A percentile compares a stretch with the other conserved stretches of the same genome.
Evolutionary conservation across 2,797 vertebrate species (phyloP).

Genomic region (Potorous gilbertii): DNA sequence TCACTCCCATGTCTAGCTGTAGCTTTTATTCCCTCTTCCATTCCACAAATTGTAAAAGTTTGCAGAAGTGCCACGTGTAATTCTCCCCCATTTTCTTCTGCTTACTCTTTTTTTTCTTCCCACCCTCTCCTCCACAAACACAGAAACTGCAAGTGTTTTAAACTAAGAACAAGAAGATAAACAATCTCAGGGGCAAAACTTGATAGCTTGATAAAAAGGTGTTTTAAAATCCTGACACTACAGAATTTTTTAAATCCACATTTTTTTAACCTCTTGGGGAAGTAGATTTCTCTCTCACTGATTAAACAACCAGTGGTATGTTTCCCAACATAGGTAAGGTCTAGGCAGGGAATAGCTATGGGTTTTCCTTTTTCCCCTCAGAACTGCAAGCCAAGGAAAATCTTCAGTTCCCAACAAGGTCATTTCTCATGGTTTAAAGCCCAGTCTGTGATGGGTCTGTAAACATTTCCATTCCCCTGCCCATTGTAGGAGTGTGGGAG

Average conservation of each 20-base stretch:
- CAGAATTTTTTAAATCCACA: not conserved
- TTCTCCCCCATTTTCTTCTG: not conserved
- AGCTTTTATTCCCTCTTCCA: not conserved
- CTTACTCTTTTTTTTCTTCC: not conserved
- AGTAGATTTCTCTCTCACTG: not conserved
- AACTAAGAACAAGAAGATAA: not conserved
- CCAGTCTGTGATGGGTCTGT: not conserved
- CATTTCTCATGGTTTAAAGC: not conserved
- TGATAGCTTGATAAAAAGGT: not conserved
- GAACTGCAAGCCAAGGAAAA: not conserved
- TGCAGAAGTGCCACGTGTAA: not conserved
- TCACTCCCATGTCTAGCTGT: not conserved
- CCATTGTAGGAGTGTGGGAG: not conserved
- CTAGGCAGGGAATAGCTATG: not conserved
- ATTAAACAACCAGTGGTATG: not conserved
- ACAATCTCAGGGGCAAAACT: not conserved
- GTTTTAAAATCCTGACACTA: not conserved
- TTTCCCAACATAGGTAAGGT: not conserved
- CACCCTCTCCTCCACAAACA: not conserved
- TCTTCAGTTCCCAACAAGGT: not conserved
- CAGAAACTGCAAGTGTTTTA: not conserved
- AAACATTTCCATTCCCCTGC: not conserved
- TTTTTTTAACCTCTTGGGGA: not conserved
- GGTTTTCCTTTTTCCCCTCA: not conserved
- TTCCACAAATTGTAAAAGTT: not conserved